Evolutionary conservation across 2,888 invertebrate species (phyloP), one percentile per base, ranked within the genome.

Genomic region (Drosophila meridionalis): DNA sequence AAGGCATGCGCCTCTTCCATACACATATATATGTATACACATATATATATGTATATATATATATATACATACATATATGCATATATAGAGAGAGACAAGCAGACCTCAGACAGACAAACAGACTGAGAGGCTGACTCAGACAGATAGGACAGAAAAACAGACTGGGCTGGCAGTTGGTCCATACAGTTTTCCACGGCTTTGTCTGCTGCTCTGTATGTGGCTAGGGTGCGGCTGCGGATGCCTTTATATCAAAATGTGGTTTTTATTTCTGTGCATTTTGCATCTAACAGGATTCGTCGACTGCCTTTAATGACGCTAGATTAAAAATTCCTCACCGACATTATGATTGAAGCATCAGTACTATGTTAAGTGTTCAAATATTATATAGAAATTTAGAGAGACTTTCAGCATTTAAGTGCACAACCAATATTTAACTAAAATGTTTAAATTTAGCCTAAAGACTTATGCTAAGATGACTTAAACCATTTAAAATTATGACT

Each of bases 241-340:
- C 84, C 76, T 85, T 84, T 89, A 84, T 87, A 82, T 86, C 73
- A 87, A 73, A 89, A 87, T 82, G 89, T 58, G 87, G 85, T 89
- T 89, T 87, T 84, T 80, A 84, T 81, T 87, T 80, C 82, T 73
- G 70, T 80, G 78, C 84, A 80, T 67, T 63, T 64, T 66, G 52
- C 77, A 75, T 80, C 77, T 77, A 82, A 82, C 69, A 78, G 57
- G 60, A 67, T 80, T 66, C 63, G 52, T 36, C 34, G 58, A 38
- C 53, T 47, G 32, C 28, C 55, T 69, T 76, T 78, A 78, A 71
- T 63, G 45, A 53, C 36, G 62, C 65, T 62, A 45, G n/a, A 50
- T 38, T 34, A 53, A 56, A 73, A 61, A 26, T 48, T 30, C 3
- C 26, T 28, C 28, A 28, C 40, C 40, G 30, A 52, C 50, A 47